Base-by-base conservation (phyloP, 2,797 vertebrate species). In the Anguilla marmorata region DNA sequence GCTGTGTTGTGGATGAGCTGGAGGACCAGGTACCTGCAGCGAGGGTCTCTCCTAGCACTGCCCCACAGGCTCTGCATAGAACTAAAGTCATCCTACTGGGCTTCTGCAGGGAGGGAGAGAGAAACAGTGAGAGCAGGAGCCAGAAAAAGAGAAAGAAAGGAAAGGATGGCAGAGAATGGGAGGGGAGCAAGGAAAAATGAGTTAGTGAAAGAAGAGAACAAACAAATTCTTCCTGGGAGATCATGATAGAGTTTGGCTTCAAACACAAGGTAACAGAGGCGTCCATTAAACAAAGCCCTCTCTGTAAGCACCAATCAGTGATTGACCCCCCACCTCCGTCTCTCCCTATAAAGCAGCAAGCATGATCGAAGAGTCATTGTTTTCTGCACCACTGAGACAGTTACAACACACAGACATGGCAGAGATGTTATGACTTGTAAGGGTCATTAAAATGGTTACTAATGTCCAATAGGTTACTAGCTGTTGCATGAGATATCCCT, bases 21-120 rank as follows among this genome's bases (percentile, higher is more conserved):
- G 21, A 50, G 33, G 24, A 24, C 3, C 45, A 48, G 63, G 30
- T 95, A 99, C 98, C 98, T 97, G 97, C 93, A 92, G 98, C 94
- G 76, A 96, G 3, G 7, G 92, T 93, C 92, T 99, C 97, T 94
- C 98, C 98, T 89, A 99, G 95, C 87, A 92, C 93, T 21, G 92
- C 93, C 60, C 95, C 97, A 91, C 98, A 99, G 93, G 96, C 97
- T 86, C 95, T 95, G 94, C 98, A 99, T 93, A 96, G 95, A 93
- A 98, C 87, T 90, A 92, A 92, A 92, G 92, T 88, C 91, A 94
- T 94, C 94, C 96, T 95, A 90, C 94, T 97, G 87, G 95, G 89
- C 92, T 97, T 97, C 98, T 99, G 94, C 86, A 45, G 30, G 94
- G 76, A 89, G 9, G 90, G 91, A 93, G 84, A 95, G 93, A 95